Evolutionary conservation across 2,797 vertebrate genomes (phyloP).

Genomic region (Cirrhinus mrigala): DNA sequence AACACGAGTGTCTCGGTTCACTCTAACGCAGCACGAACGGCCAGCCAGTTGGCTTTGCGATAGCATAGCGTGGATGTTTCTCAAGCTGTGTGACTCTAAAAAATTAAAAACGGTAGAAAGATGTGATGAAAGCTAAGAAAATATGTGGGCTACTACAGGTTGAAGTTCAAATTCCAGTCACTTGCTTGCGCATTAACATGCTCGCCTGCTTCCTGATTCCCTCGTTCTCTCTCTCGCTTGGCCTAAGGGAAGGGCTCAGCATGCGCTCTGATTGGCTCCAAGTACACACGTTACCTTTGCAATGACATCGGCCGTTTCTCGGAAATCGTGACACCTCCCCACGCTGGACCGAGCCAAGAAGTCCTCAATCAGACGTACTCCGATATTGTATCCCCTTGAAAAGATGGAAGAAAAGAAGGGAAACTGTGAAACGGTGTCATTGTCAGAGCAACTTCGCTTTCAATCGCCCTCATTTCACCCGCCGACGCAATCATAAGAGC

Average conservation of each 20-base stretch:
- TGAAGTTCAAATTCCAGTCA: slow-evolving; percentile 48
- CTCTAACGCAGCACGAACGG: slow-evolving; percentile 11
- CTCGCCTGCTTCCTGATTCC: slow-evolving; percentile 28
- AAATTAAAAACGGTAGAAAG: slow-evolving; percentile 54
- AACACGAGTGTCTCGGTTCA: slow-evolving; percentile 48
- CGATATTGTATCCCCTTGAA: slow-evolving; percentile 97
- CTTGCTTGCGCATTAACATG: slow-evolving; percentile 41
- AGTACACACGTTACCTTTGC: slow-evolving; percentile 87
- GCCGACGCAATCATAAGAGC: neutral
- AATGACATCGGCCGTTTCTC: slow-evolving; percentile 98
- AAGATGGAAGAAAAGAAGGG: slow-evolving; percentile 50
- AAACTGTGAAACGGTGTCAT: slow-evolving; percentile 7
- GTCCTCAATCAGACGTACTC: slow-evolving; percentile 97
- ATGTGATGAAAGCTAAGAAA: slow-evolving; percentile 55
- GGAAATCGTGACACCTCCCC: slow-evolving; percentile 97
- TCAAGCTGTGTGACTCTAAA: slow-evolving; percentile 50
- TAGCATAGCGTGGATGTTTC: slow-evolving; percentile 51
- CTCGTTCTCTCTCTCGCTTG: slow-evolving; percentile 33
- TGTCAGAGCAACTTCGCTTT: neutral
- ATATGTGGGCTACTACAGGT: slow-evolving; percentile 49
- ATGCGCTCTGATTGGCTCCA: slow-evolving; percentile 65
- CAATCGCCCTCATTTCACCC: neutral
- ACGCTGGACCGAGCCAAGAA: slow-evolving; percentile 96
- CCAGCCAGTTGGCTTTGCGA: slow-evolving; percentile 49
- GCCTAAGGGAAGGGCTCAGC: slow-evolving; percentile 58